A percentile compares a stretch with the other conserved stretches of the same genome.
Evolutionary conservation across 2,888 invertebrate genomes (phyloP).

Genomic region (Asteroscopus sphinx): DNA sequence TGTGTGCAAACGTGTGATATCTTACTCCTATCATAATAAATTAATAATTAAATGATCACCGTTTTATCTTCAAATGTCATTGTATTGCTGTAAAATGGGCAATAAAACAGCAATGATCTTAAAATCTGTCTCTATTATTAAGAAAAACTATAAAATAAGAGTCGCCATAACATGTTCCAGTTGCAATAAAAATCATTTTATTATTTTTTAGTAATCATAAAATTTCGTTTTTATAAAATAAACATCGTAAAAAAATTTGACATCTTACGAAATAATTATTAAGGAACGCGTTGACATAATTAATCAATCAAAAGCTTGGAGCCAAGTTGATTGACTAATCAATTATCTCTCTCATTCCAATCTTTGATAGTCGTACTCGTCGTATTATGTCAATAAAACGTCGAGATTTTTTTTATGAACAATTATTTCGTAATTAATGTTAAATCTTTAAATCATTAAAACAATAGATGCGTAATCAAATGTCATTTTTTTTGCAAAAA

Average conservation of each 20-base stretch:
- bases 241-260: slow-evolving; percentile 37
- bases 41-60: slow-evolving; percentile 10
- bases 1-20: not conserved
- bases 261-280: slow-evolving; percentile 26
- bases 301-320: slow-evolving; percentile 30
- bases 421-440: no score
- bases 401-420: no score
- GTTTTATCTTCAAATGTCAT: slow-evolving; percentile 9
- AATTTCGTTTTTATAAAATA: slow-evolving; percentile 27
- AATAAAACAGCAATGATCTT: slow-evolving; percentile 14
- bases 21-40: not conserved
- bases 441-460: no score
- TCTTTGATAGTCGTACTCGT: slow-evolving; percentile 2
- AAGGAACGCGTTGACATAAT: slow-evolving; percentile 17
- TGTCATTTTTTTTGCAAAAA: not conserved
- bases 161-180: slow-evolving; percentile 7
- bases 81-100: slow-evolving; percentile 8
- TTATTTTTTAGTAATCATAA: slow-evolving; percentile 31
- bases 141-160: slow-evolving; percentile 31
- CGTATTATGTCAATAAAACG: slow-evolving; percentile 34
- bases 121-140: slow-evolving; percentile 13
- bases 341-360: slow-evolving; percentile 20
- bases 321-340: slow-evolving; percentile 41
- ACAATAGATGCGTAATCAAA: not conserved
- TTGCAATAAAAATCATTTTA: slow-evolving; percentile 38